These are phyloP conservation scores for Drosophila pruinosa DNA, from an alignment of 1,140 invertebrate genomes.

Conservation along the genomic window DNA sequence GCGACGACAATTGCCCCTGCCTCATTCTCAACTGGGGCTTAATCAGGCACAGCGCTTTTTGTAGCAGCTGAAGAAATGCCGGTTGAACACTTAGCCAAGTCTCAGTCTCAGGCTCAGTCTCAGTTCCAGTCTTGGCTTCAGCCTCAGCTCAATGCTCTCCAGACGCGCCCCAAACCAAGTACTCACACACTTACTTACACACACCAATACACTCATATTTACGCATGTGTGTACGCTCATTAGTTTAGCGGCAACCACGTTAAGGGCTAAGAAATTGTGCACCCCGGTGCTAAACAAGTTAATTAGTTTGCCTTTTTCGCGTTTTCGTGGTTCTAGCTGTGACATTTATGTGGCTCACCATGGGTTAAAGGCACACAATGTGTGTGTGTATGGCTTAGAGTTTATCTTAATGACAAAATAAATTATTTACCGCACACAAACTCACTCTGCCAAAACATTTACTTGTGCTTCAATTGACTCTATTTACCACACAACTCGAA, in stretches of 20 bases:
- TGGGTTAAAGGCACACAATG: slow-evolving; percentile 19
- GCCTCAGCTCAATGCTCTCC: slow-evolving; percentile 1
- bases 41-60: not conserved
- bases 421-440: slow-evolving; percentile 63
- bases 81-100: slow-evolving; percentile 5
- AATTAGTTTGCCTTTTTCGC: slow-evolving; percentile 71
- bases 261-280: slow-evolving; percentile 58
- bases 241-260: slow-evolving; percentile 57
- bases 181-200: slow-evolving; percentile 12
- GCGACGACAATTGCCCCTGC: slow-evolving; percentile 1
- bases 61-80: not conserved
- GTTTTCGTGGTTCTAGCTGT: slow-evolving; percentile 24
- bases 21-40: not conserved
- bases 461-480: slow-evolving; percentile 64
- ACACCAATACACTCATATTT: not conserved
- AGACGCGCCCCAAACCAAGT: slow-evolving; percentile 28
- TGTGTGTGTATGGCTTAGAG: slow-evolving; percentile 48
- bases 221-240: slow-evolving; percentile 44
- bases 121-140: too few species aligned
- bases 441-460: slow-evolving; percentile 18
- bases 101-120: too few species aligned
- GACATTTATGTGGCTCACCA: slow-evolving; percentile 41
- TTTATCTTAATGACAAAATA: slow-evolving; percentile 79
- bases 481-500: slow-evolving; percentile 42
- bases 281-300: slow-evolving; percentile 74